Base-by-base conservation (phyloP, 2,888 invertebrate genomes). In the Lamellibrachia columna region DNA sequence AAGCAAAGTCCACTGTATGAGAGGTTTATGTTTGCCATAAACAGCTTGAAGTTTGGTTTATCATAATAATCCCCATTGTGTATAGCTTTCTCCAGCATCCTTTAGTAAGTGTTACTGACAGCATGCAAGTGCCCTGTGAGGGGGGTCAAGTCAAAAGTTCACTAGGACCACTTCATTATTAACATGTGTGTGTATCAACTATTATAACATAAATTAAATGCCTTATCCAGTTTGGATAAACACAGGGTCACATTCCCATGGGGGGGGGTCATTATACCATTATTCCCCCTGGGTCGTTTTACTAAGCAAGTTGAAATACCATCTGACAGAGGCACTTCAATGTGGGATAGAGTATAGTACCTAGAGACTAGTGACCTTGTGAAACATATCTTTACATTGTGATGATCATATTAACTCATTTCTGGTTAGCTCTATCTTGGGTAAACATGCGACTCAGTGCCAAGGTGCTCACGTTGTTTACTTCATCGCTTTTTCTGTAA, bases 21-120 rank as follows among this genome's bases (percentile, higher is more conserved):
- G 75, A 75, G 75, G 75, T 22, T 75, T 75, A 75, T 75, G 75
- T 75, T 75, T 75, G n/a, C 75, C 22, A 75, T 22, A 75, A 75
- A 75, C 75, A 75, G 75, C 22, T 75, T n/a, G n/a, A 75, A 22
- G 75, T n/a, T 6, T 75, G 75, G 75, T 75, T 75, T 75, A 75
- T 75, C 75, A 75, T 75, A 75, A 75, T 75, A 75, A 75, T 75
- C 75, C 75, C 75, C 75, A 22, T 75, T 75, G 75, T 75, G 58
- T 58, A 22, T 75, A 75, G 22, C 75, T 75, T 75, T 75, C 75
- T 4, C 75, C n/a, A 75, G n/a, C 75, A 75, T 22, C 75, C 75
- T 75, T 75, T 75, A 75, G 22, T 75, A 75, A 75, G 75, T 75
- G 75, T 75, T 11, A 22, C 22, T 75, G 75, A 75, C 75, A 75